Base-by-base conservation (phyloP, 2,113 vertebrate genomes). In the Lamprotornis superbus region DNA sequence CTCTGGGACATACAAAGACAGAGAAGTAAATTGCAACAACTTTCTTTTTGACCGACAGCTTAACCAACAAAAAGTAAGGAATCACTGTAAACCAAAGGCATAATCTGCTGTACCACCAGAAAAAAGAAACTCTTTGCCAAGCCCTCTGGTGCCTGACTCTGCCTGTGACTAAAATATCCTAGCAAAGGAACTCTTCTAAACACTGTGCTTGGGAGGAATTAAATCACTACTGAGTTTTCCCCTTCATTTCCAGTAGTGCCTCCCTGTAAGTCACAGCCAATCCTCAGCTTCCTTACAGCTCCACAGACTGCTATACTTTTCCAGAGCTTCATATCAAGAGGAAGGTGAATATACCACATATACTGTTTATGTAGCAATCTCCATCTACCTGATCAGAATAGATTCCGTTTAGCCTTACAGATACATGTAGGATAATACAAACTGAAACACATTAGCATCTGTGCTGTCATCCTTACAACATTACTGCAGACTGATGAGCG, bases 1-100 rank as follows among this genome's bases (percentile, higher is more conserved):
- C 98, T 99, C 99, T 99, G 95, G 44, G 46, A 71, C 60, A 86
- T 12, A 88, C 65, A 92, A 47, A 84, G 35, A 75, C 27, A 90
- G 28, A 89, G 24, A 95, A 87, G 64, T 11, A 52, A 59, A 61
- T 10, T 10, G 63, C 4, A 1, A 61, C 63, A 73, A 24, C 30
- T 57, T 47, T 12, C 28, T 21, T 82, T 53, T 5, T 50, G 25
- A 76, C 28, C 11, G 2, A 81, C 59, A 67, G 15, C 33, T 87
- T 69, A 68, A 49, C 7, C 71, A 86, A 47, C 23, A 73, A 63
- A 79, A 76, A 7, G 21, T n/a, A 61, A 89, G 47, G 39, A 52
- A 42, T 35, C 25, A 6, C 55, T 61, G 23, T 37, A 87, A 78
- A 68, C 5, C 20, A 49, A 70, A 88, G 37, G 40, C 15, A 37